Percentiles rank a stretch among this genome's conserved stretches.
Evolutionary conservation across 2,113 vertebrate genomes (phyloP).

Genomic region (Corythaixoides concolor): DNA sequence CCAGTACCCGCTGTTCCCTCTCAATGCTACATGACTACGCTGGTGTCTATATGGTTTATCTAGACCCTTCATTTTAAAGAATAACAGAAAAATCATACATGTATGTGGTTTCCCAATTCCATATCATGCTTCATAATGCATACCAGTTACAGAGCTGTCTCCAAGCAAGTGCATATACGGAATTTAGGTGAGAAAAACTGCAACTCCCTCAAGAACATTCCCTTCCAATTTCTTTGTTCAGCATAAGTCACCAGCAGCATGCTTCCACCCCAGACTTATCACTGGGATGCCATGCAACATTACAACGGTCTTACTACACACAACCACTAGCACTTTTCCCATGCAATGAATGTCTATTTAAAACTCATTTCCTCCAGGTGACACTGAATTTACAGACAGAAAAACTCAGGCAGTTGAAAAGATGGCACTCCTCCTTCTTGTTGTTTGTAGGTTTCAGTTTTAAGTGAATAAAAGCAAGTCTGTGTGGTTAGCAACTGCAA

Average conservation of each 20-base stretch:
- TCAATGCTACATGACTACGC: background rate
- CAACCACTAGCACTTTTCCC: background rate
- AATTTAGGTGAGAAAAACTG: background rate
- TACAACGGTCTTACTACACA: background rate
- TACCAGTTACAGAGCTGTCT: background rate
- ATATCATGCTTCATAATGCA: background rate
- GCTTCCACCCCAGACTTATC: background rate
- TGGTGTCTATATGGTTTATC: background rate
- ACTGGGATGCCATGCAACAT: background rate
- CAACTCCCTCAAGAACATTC: background rate
- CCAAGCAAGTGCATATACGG: background rate
- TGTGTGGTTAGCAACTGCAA: background rate
- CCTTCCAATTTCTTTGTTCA: background rate
- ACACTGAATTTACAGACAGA: background rate
- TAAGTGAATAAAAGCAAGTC: background rate
- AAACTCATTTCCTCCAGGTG: background rate
- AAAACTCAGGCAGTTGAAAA: background rate
- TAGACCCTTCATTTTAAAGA: background rate
- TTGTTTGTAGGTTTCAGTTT: background rate
- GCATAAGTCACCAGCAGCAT: background rate
- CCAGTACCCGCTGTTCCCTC: rapidly evolving
- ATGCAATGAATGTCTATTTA: background rate
- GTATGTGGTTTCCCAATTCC: background rate
- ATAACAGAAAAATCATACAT: background rate
- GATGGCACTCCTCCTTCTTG: background rate